Conservation (phyloP, 2,113 vertebrate species). For the Peromyscus californicus region DNA sequence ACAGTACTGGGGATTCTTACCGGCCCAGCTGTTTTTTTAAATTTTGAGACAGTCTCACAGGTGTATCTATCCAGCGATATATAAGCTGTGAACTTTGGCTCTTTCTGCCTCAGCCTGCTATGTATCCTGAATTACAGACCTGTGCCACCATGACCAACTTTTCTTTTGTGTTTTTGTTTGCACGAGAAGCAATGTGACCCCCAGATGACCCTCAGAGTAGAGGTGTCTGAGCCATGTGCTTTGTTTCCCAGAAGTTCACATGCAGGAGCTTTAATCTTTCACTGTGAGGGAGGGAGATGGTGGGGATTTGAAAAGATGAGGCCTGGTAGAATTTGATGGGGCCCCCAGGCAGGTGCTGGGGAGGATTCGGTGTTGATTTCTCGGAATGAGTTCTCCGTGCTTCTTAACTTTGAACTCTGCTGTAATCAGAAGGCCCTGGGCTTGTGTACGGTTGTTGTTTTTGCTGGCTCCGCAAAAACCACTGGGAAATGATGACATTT, state of each 20-base stretch:
- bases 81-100: not conserved
- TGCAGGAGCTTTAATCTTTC: not conserved
- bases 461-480: not conserved
- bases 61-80: not conserved
- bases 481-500: slow-evolving; percentile 24
- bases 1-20: not conserved
- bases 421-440: not conserved
- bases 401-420: not conserved
- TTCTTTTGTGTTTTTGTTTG: slow-evolving; percentile 12
- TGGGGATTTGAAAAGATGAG: not conserved
- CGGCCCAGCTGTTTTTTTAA: not conserved
- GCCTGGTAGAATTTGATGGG: not conserved
- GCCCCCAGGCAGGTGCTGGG: not conserved
- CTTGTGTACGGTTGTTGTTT: not conserved
- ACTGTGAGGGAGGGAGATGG: not conserved
- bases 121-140: not conserved
- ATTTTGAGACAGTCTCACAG: not conserved
- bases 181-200: not conserved
- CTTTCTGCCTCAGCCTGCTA: not conserved
- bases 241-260: not conserved
- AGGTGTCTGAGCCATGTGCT: not conserved
- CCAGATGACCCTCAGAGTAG: not conserved
- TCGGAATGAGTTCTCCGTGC: not conserved
- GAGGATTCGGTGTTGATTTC: not conserved
- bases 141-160: not conserved